Conservation (phyloP, 2,797 vertebrate species). For the Premnoplex brunnescens region DNA sequence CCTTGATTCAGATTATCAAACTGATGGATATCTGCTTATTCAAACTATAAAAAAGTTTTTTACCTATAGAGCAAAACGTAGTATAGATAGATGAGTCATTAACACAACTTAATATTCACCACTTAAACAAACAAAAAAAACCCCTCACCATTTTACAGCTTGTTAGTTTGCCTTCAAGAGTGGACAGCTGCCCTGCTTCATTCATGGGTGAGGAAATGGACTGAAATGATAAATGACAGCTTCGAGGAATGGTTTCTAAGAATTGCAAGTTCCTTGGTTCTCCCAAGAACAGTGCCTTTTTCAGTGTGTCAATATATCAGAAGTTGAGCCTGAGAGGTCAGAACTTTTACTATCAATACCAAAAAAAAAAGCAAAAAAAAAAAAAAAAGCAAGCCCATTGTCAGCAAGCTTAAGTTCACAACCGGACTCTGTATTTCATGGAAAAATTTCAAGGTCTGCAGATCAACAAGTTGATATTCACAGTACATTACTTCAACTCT, state of each 20-base stretch:
- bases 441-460: not conserved
- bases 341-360: not conserved
- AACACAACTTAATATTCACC: not conserved
- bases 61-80: not conserved
- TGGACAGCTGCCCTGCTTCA: not conserved
- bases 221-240: not conserved
- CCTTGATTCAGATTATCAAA: not conserved
- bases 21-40: not conserved
- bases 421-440: not conserved
- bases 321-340: not conserved
- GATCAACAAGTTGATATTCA: not conserved
- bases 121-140: not conserved
- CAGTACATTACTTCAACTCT: not conserved
- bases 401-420: not conserved
- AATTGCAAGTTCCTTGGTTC: not conserved
- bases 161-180: not conserved
- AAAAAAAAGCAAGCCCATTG: not conserved
- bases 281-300: not conserved
- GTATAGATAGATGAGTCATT: not conserved
- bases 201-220: not conserved
- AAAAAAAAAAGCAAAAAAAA: not conserved
- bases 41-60: not conserved
- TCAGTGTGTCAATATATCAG: not conserved
- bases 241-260: not conserved
- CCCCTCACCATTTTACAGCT: not conserved